These are phyloP conservation scores for Ormia ochracea DNA, from an alignment of 2,888 invertebrate species.

Conservation along the genomic window DNA sequence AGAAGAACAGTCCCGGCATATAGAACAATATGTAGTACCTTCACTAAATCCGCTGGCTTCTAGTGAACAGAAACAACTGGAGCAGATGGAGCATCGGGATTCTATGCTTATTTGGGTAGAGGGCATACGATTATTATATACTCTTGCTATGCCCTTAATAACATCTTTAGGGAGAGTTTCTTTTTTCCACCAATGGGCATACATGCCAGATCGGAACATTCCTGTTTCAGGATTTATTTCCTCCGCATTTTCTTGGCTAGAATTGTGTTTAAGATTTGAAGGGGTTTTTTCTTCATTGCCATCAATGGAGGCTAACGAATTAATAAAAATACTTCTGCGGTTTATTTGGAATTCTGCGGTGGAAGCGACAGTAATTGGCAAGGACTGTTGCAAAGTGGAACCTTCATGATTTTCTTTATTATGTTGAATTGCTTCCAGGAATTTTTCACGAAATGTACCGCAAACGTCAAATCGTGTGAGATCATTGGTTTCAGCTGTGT, in stretches of 20 bases:
- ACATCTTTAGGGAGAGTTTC: conserved; percentile 86
- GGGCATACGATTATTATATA: conserved; percentile 78
- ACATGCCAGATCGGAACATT: conserved; percentile 88
- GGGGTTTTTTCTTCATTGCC: conserved; percentile 5
- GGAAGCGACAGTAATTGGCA: conserved; percentile 18
- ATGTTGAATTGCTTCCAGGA: conserved; percentile 67
- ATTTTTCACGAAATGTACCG: conserved; percentile 75
- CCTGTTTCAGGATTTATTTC: conserved; percentile 58
- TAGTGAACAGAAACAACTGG: conserved; percentile 70
- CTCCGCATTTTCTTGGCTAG: conserved; percentile 44
- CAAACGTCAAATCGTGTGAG: conserved; percentile 74
- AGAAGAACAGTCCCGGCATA: conserved; percentile 72
- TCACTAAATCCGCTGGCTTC: conserved; percentile 72
- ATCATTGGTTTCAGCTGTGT: conserved; percentile 66
- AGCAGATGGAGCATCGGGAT: conserved; percentile 69
- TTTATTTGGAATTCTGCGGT: conserved; percentile 70
- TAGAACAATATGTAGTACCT: conserved; percentile 70
- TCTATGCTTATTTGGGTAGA: conserved; percentile 78
- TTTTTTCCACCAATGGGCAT: conserved; percentile 96
- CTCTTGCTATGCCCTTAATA: conserved; percentile 77
- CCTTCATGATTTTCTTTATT: background rate
- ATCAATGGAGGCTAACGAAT: conserved; percentile 62
- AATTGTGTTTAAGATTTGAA: conserved; percentile 23
- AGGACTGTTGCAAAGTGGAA: conserved; percentile 6
- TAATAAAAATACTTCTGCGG: conserved; percentile 73